These are phyloP conservation scores for Acronicta psi DNA, from an alignment of 2,888 invertebrate species.

Conservation along the genomic window DNA sequence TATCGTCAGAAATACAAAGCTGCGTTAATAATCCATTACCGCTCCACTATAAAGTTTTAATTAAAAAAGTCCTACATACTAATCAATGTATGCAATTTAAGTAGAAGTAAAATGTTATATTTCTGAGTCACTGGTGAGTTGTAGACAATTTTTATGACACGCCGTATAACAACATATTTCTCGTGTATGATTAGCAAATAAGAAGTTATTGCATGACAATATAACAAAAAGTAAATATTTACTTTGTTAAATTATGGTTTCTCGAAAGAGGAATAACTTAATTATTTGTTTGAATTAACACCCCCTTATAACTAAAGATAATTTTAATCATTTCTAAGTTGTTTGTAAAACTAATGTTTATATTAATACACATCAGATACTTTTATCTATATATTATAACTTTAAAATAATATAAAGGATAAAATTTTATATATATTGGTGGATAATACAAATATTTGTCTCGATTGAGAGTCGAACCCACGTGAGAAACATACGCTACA, in stretches of 20 bases:
- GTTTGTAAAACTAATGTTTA: too few relatives aligned
- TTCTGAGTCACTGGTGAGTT: constrained; percentile 38
- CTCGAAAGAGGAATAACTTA: constrained; percentile 4
- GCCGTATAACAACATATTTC: constrained; percentile 13
- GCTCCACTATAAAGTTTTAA: neutral
- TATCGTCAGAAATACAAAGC: constrained; percentile 15
- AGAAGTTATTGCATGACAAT: constrained; percentile 14
- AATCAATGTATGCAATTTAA: constrained; percentile 22
- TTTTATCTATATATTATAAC: too few relatives aligned
- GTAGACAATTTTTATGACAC: constrained; percentile 33
- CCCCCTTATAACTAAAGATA: too few relatives aligned
- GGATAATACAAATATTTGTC: too few relatives aligned
- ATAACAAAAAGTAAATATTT: constrained; percentile 34
- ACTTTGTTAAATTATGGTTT: constrained; percentile 13
- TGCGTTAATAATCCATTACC: constrained; percentile 35
- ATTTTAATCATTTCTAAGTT: neutral
- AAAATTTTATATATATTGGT: too few relatives aligned
- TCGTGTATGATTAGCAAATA: constrained; percentile 18
- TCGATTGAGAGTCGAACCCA: too few relatives aligned
- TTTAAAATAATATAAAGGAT: too few relatives aligned
- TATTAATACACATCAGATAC: too few relatives aligned
- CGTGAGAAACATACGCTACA: too few relatives aligned
- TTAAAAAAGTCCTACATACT: neutral
- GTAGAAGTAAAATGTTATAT: constrained; percentile 1
- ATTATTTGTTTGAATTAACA: neutral